These are phyloP conservation scores for Melikaiella ostensackeni DNA, from an alignment of 2,888 invertebrate genomes.

Conservation along the genomic window DNA sequence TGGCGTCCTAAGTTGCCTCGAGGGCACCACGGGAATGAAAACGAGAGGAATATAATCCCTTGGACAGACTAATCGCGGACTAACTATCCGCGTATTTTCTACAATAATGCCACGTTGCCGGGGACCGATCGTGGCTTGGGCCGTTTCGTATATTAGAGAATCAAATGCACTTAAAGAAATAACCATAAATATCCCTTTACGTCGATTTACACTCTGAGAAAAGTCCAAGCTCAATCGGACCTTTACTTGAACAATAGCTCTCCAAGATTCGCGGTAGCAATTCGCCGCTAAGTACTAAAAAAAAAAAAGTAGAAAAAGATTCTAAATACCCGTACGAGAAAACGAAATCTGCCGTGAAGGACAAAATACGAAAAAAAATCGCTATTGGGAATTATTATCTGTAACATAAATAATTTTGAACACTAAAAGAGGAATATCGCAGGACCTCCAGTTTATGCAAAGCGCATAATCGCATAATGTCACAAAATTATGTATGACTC, in stretches of 20 bases:
- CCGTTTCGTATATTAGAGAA: constrained; percentile 28
- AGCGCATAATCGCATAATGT: too few relatives aligned
- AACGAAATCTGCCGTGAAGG: too few relatives aligned
- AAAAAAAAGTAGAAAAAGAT: too few relatives aligned
- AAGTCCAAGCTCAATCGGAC: background rate
- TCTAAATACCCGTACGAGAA: too few relatives aligned
- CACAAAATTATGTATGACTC: too few relatives aligned
- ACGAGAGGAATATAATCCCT: constrained; percentile 72
- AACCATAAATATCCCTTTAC: constrained; percentile 36
- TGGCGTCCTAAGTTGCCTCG: constrained; percentile 66
- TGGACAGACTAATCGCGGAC: constrained; percentile 74
- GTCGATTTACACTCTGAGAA: constrained; percentile 38
- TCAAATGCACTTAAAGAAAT: constrained; percentile 40
- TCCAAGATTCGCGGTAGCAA: too few relatives aligned
- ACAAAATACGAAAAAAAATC: too few relatives aligned
- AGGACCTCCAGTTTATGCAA: too few relatives aligned
- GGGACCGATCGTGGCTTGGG: constrained; percentile 41
- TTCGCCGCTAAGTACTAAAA: too few relatives aligned
- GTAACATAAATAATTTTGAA: too few relatives aligned
- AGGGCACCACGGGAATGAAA: constrained; percentile 67
- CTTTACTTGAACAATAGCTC: background rate
- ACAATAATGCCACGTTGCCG: constrained; percentile 68
- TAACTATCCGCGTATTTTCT: constrained; percentile 71
- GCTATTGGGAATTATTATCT: too few relatives aligned
- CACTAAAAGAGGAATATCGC: too few relatives aligned